Conservation (phyloP, 2,113 vertebrate species). For the Microtus ochrogaster region DNA sequence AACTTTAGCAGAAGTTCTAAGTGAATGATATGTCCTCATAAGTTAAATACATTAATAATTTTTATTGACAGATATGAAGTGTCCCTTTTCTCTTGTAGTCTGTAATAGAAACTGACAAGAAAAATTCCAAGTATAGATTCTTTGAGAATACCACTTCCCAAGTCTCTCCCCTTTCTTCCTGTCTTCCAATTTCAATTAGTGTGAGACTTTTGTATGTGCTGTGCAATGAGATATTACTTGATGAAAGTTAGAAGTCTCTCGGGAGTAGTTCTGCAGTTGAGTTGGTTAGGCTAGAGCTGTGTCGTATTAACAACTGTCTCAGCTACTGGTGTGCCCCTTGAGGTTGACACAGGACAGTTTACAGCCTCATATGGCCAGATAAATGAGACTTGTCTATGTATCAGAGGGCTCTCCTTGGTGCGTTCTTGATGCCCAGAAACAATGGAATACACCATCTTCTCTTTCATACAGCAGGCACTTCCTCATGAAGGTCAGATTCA, state of each 20-base stretch:
- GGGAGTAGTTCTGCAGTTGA: slow-evolving; percentile 16
- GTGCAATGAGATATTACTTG: slow-evolving; percentile 2
- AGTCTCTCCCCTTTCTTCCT: neutral
- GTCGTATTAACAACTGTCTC: neutral
- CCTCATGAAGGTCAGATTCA: slow-evolving; percentile 51
- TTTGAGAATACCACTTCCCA: neutral
- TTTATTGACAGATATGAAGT: slow-evolving; percentile 30
- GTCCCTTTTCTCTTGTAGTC: slow-evolving; percentile 43
- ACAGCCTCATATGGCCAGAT: neutral
- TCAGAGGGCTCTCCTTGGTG: neutral
- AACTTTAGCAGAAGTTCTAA: neutral
- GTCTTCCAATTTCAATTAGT: neutral
- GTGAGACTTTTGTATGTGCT: neutral
- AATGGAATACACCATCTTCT: neutral
- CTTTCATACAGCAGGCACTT: neutral
- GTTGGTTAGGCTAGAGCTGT: neutral
- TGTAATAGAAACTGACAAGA: slow-evolving; percentile 26
- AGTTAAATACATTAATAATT: slow-evolving; percentile 46
- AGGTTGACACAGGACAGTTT: neutral
- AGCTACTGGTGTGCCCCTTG: slow-evolving; percentile 6
- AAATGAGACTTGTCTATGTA: neutral
- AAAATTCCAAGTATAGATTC: slow-evolving; percentile 4
- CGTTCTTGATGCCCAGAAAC: neutral
- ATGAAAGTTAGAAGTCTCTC: slow-evolving; percentile 26
- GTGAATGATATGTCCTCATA: slow-evolving; percentile 34